A percentile compares a stretch with the other conserved stretches of the same genome.
Conservation (phyloP, 23 tunicate species). For the Styela plicata region DNA sequence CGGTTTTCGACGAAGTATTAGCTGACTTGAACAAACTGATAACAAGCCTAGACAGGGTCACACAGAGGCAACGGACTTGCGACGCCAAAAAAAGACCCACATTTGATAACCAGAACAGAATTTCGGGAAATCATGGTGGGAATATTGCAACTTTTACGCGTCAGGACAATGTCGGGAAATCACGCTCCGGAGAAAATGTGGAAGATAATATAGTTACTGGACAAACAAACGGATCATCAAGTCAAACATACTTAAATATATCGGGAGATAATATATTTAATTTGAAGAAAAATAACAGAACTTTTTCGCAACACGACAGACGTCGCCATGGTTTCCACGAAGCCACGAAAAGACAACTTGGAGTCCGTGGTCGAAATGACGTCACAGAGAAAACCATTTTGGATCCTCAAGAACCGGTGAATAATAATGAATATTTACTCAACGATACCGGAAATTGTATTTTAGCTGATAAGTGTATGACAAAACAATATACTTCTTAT, state of each 20-base stretch:
- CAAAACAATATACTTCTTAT: not conserved
- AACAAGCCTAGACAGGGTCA: not conserved
- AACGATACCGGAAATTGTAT: not conserved
- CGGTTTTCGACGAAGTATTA: not conserved
- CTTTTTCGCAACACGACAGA: not conserved
- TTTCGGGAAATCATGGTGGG: not conserved
- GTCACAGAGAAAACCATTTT: not conserved
- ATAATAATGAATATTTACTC: not conserved
- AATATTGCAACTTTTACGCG: not conserved
- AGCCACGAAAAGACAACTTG: not conserved
- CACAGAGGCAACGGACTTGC: not conserved
- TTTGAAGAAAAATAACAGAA: not conserved
- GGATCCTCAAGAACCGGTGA: not conserved
- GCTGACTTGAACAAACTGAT: not conserved
- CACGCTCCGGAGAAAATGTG: not conserved
- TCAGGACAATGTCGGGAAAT: not conserved
- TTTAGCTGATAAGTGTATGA: not conserved
- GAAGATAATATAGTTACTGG: not conserved
- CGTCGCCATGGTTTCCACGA: not conserved
- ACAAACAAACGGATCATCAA: not conserved
- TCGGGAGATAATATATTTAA: not conserved
- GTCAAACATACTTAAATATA: not conserved
- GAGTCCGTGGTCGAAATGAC: not conserved
- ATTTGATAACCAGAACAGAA: not conserved
- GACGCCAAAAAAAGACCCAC: not conserved